Conservation (phyloP, 2,113 vertebrate genomes). For the Anguilla japonica region DNA sequence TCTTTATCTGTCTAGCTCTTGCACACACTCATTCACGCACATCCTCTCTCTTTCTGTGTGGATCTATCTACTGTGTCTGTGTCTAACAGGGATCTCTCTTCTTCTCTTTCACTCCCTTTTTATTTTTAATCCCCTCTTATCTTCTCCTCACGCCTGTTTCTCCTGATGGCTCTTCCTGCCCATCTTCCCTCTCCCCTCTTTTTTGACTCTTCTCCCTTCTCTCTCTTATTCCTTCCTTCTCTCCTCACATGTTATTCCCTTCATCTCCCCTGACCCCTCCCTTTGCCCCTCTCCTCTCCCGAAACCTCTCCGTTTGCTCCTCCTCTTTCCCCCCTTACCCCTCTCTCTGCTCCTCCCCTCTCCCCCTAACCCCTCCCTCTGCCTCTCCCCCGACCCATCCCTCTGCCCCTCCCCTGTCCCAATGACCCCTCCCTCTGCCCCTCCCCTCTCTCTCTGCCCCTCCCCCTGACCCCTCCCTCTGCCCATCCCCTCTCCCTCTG, state of each 20-base stretch:
- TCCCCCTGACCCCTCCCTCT: neutral
- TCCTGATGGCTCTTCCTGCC: conserved; percentile 2
- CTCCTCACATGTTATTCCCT: neutral
- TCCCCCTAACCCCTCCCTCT: neutral
- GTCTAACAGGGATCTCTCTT: conserved; percentile 23
- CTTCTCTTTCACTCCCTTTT: conserved; percentile 20
- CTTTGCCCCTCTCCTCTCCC: neutral
- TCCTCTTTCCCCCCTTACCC: neutral
- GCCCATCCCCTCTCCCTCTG: neutral
- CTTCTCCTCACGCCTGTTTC: neutral
- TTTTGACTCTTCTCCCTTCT: neutral
- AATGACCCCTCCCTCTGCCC: conserved; percentile 1
- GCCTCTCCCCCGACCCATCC: conserved; percentile 8
- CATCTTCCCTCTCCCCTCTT: neutral
- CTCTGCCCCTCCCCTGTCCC: neutral
- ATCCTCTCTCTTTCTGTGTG: neutral
- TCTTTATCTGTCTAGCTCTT: conserved; percentile 23
- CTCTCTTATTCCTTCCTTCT: neutral
- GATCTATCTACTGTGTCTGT: neutral
- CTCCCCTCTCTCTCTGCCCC: neutral
- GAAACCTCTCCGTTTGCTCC: neutral
- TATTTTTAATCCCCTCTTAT: neutral
- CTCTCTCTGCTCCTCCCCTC: neutral
- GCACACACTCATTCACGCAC: neutral
- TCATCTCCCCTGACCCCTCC: neutral